Percentiles rank a stretch among this genome's conserved stretches.
Conservation (phyloP, 1,140 invertebrate species). For the fruit fly (Drosophila melanogaster) region DNA sequence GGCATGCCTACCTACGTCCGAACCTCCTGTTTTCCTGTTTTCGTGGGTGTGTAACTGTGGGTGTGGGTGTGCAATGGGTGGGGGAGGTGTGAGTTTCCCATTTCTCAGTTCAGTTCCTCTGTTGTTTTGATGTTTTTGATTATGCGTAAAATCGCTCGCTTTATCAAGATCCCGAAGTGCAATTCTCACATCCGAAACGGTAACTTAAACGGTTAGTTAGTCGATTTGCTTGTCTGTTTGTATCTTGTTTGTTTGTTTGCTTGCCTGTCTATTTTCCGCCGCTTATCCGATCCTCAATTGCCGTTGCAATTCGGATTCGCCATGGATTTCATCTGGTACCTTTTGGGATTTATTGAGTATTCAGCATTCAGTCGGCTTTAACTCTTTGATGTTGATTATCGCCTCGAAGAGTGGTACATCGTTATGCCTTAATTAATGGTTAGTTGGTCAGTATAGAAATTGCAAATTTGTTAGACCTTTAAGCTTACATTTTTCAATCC, state of each 20-base stretch:
- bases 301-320: slow-evolving; percentile 54
- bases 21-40: not conserved
- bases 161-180: slow-evolving; percentile 71
- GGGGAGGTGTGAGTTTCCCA: slow-evolving; percentile 67
- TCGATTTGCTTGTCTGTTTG: slow-evolving; percentile 48
- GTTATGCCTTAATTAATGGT: too few species aligned
- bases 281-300: slow-evolving; percentile 38
- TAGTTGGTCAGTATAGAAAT: too few species aligned
- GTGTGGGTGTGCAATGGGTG: not conserved
- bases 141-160: slow-evolving; percentile 78
- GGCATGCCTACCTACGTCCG: not conserved
- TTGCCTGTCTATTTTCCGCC: not conserved
- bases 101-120: slow-evolving; percentile 11
- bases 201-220: slow-evolving; percentile 47
- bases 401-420: not conserved
- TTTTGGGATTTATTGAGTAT: slow-evolving; percentile 1
- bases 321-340: slow-evolving; percentile 9
- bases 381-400: not conserved
- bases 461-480: too few species aligned
- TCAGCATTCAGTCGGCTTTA: not conserved
- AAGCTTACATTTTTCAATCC: too few species aligned
- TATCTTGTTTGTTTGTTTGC: slow-evolving; percentile 11
- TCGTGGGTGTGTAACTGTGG: not conserved
- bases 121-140: slow-evolving; percentile 79
- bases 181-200: slow-evolving; percentile 44